Evolutionary conservation across 2,888 invertebrate genomes (phyloP).

Genomic region (Plebejus melissa): DNA sequence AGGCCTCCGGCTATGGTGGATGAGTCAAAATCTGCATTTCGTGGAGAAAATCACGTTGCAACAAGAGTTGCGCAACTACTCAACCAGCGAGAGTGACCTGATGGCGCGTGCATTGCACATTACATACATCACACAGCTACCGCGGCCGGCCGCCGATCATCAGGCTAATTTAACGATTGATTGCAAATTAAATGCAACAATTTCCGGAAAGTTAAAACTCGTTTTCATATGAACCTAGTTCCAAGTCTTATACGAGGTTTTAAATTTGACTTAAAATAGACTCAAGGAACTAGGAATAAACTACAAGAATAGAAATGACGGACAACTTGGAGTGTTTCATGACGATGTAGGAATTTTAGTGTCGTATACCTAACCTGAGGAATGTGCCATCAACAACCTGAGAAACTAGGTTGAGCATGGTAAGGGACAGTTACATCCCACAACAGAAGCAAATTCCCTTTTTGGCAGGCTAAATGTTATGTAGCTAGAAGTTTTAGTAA

Average conservation of each 20-base stretch:
- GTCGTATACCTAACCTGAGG: no score
- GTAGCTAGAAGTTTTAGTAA: not conserved
- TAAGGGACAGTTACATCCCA: no score
- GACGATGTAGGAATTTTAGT: no score
- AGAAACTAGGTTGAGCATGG: no score
- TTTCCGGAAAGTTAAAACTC: not conserved
- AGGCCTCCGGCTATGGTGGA: not conserved
- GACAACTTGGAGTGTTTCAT: no score
- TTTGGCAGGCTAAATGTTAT: not conserved
- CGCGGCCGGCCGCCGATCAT: not conserved
- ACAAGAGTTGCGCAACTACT: not conserved
- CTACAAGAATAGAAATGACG: no score
- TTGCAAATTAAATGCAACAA: not conserved
- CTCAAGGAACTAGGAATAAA: no score
- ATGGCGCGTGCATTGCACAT: not conserved
- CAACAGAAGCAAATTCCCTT: no score
- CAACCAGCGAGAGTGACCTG: slow-evolving; percentile 2
- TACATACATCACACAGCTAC: not conserved
- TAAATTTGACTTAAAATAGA: no score
- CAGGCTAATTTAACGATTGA: not conserved
- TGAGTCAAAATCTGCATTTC: slow-evolving; percentile 3
- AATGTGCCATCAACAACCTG: no score
- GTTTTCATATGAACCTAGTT: no score
- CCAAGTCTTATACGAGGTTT: no score
- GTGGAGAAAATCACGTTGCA: slow-evolving; percentile 16